Evolutionary conservation across 2,888 invertebrate genomes (phyloP).

Genomic region (Gymnosoma rotundatum): DNA sequence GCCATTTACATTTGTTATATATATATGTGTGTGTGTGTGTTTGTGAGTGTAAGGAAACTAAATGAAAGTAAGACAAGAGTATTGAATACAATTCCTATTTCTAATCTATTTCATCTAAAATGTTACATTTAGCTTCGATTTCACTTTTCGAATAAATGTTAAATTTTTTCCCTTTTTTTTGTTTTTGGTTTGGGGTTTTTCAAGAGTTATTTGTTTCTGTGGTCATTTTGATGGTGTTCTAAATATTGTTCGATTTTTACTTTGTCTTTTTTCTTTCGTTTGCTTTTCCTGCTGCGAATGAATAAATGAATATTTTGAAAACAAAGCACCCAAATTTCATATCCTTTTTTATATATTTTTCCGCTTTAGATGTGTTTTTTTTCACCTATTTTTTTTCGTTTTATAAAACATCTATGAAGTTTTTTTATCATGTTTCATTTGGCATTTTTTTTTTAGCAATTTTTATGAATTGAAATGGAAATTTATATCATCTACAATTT

Average conservation of each 20-base stretch:
- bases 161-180: not conserved
- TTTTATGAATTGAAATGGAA: conserved; percentile 63
- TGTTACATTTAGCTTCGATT: conserved; percentile 63
- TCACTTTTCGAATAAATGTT: conserved; percentile 42
- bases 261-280: not conserved
- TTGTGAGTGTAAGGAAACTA: conserved; percentile 19
- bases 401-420: conserved; percentile 1
- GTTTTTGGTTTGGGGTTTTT: not conserved
- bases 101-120: conserved; percentile 18
- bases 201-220: conserved; percentile 45
- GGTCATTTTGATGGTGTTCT: conserved; percentile 58
- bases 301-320: conserved; percentile 19
- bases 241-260: conserved; percentile 61
- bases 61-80: conserved; percentile 31
- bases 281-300: not conserved
- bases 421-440: conserved; percentile 13
- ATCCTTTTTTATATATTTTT: conserved; percentile 1
- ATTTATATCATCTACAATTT: conserved; percentile 58
- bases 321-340: conserved; percentile 18
- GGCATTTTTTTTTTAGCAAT: conserved; percentile 28
- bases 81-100: conserved; percentile 42
- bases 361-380: conserved; percentile 1
- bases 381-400: not conserved
- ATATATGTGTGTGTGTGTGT: too few species aligned
- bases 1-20: conserved; percentile 43